Conservation (phyloP, 2,888 invertebrate genomes). For the Eupeodes latifasciatus region DNA sequence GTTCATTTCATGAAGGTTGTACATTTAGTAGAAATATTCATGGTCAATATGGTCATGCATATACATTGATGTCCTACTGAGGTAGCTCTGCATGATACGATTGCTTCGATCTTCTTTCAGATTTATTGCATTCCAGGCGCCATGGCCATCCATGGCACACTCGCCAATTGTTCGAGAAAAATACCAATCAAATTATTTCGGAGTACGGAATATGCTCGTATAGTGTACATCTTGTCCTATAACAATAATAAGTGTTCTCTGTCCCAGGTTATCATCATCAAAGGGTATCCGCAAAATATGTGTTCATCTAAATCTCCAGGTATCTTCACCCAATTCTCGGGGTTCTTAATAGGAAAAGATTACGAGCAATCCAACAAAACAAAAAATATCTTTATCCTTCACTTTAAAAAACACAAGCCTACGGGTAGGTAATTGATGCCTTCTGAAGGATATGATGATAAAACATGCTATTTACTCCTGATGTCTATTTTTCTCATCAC, state of each 20-base stretch:
- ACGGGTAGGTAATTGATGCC: slow-evolving; percentile 49
- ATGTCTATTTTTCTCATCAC: slow-evolving; percentile 46
- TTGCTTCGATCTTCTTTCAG: slow-evolving; percentile 45
- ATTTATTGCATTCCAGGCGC: slow-evolving; percentile 67
- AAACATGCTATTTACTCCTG: slow-evolving; percentile 4
- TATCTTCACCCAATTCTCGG: neutral
- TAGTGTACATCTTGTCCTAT: slow-evolving; percentile 24
- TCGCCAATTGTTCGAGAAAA: slow-evolving; percentile 25
- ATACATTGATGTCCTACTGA: slow-evolving; percentile 57
- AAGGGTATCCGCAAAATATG: slow-evolving; percentile 59
- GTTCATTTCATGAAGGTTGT: slow-evolving; percentile 47
- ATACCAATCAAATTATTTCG: neutral
- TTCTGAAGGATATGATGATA: neutral
- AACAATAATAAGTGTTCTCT: neutral
- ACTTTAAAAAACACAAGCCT: slow-evolving; percentile 26
- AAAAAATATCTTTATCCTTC: slow-evolving; percentile 24
- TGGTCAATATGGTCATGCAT: neutral
- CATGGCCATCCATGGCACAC: neutral
- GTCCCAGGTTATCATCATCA: slow-evolving; percentile 37
- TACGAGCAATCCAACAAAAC: slow-evolving; percentile 19
- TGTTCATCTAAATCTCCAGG: slow-evolving; percentile 24
- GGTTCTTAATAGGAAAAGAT: slow-evolving; percentile 18
- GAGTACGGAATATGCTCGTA: neutral
- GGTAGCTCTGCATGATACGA: slow-evolving; percentile 59
- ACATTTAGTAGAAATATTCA: neutral